phyloP scores from a whole-genome alignment of 2,113 vertebrate species.

The Engraulis encrasicolus region DNA sequence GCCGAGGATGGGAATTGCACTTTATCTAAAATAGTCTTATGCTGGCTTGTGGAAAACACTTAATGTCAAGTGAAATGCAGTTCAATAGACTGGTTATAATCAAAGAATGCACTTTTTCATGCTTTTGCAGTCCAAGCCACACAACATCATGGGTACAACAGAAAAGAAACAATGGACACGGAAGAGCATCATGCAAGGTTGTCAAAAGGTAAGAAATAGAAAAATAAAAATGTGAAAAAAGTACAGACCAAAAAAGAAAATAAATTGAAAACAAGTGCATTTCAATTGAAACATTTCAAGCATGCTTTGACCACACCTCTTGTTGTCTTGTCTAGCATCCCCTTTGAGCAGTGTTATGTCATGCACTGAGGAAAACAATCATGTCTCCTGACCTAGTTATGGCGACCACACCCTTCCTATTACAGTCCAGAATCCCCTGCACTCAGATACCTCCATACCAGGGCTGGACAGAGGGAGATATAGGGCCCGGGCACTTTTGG shows the following conservation, averaged over 20 bases:
- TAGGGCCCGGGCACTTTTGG: too few relatives aligned
- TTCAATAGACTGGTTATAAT: background rate
- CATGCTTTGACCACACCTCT: too few relatives aligned
- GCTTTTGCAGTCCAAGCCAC: too few relatives aligned
- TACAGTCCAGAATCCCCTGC: background rate
- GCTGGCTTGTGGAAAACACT: background rate
- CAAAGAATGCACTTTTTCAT: background rate
- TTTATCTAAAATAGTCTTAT: background rate
- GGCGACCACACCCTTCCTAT: background rate
- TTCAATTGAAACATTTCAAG: too few relatives aligned
- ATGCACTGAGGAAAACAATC: background rate
- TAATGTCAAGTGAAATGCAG: background rate
- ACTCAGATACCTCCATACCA: background rate
- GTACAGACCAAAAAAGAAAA: too few relatives aligned
- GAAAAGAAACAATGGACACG: too few relatives aligned
- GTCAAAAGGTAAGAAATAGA: too few relatives aligned
- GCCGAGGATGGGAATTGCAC: background rate
- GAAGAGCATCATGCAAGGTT: too few relatives aligned
- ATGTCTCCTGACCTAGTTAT: background rate
- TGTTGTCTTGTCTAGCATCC: background rate
- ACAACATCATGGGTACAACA: too few relatives aligned
- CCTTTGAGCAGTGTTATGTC: background rate
- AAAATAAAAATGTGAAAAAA: background rate
- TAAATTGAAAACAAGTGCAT: too few relatives aligned
- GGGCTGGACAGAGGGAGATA: too few relatives aligned